These are phyloP conservation scores for Panthera uncia DNA, from an alignment of 2,113 vertebrate species.

Conservation along the genomic window DNA sequence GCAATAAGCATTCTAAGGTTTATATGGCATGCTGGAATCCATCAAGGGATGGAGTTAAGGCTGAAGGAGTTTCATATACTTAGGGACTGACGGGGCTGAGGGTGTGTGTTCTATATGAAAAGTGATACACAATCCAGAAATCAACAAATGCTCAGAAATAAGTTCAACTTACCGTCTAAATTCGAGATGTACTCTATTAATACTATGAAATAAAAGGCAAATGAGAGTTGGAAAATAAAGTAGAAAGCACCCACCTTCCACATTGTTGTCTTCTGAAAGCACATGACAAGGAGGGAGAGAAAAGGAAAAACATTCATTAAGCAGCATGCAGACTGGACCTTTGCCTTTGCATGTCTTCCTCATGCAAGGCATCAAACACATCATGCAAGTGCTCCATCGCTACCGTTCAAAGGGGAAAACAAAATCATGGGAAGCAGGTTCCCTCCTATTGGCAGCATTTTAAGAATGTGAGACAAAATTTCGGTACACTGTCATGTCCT, in stretches of 20 bases:
- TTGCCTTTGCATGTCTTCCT: conserved; percentile 95
- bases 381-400: conserved; percentile 94
- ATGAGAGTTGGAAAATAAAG: conserved; percentile 86
- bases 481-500: conserved; percentile 47
- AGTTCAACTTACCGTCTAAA: conserved; percentile 86
- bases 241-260: conserved; percentile 96
- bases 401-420: conserved; percentile 83
- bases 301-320: conserved; percentile 99
- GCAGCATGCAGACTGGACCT: conserved; percentile 98
- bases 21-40: not conserved
- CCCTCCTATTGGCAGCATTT: conserved; percentile 71
- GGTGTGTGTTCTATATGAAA: conserved; percentile 80
- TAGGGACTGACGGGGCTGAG: too few species aligned
- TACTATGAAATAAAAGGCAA: conserved; percentile 79
- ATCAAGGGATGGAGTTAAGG: not conserved
- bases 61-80: not conserved
- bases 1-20: conserved; percentile 7
- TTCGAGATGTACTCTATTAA: conserved; percentile 75
- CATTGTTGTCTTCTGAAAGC: conserved; percentile 98
- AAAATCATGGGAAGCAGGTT: conserved; percentile 81
- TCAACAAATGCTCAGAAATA: conserved; percentile 58
- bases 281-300: conserved; percentile 96
- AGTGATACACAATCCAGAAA: conserved; percentile 69
- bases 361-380: conserved; percentile 98
- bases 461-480: conserved; percentile 58